These are phyloP conservation scores for Alectura lathami DNA, from an alignment of 2,113 vertebrate species.

Conservation along the genomic window DNA sequence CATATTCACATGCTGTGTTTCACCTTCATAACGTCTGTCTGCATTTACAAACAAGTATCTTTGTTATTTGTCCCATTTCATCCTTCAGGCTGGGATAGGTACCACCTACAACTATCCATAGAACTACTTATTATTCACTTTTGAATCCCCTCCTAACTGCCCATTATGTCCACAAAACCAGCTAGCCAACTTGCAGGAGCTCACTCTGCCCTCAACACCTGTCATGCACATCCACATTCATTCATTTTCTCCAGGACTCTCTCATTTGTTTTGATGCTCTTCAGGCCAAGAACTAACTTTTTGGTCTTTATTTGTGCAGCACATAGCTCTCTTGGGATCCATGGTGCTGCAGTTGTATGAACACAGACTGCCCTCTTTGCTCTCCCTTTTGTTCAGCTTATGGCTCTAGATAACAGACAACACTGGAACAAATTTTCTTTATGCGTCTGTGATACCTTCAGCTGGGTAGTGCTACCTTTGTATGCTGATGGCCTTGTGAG, in stretches of 20 bases:
- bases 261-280: neutral
- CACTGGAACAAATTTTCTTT: neutral
- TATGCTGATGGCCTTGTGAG: neutral
- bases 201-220: neutral
- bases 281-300: neutral
- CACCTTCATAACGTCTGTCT: neutral
- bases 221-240: accelerated
- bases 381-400: neutral
- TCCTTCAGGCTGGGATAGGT: neutral
- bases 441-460: neutral
- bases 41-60: neutral
- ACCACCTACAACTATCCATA: neutral
- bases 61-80: neutral
- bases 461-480: neutral
- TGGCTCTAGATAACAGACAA: neutral
- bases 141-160: neutral
- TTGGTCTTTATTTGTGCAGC: neutral
- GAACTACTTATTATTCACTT: neutral
- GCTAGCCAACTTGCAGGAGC: neutral
- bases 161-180: neutral
- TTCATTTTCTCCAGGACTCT: neutral
- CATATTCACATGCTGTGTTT: neutral
- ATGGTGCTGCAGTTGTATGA: neutral
- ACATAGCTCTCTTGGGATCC: neutral
- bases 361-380: neutral